A percentile compares a stretch with the other conserved stretches of the same genome.
Conservation (phyloP, 2,113 vertebrate genomes). For the Nesospiza acunhae region DNA sequence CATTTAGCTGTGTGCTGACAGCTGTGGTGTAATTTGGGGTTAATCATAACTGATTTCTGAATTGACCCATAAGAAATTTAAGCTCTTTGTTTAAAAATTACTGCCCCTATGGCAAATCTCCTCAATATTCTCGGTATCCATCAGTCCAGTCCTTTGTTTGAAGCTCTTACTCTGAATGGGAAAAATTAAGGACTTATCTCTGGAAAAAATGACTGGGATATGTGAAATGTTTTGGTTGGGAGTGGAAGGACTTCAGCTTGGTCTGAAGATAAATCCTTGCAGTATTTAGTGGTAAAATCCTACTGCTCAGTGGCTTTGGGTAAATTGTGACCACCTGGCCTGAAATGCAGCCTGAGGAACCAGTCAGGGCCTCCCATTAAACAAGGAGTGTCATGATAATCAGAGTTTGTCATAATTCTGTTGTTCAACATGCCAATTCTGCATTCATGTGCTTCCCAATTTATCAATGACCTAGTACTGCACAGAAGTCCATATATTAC, state of each 20-base stretch:
- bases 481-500: background rate
- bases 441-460: background rate
- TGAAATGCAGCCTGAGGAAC: background rate
- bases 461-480: background rate
- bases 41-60: background rate
- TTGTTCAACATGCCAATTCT: background rate
- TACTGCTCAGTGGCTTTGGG: background rate
- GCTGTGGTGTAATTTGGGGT: background rate
- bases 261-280: background rate
- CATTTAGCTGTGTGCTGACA: fast-evolving
- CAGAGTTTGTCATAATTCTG: background rate
- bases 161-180: background rate
- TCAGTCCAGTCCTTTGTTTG: background rate
- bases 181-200: background rate
- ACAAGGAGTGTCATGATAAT: background rate
- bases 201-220: background rate
- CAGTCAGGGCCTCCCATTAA: background rate
- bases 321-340: background rate
- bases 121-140: background rate
- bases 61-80: background rate
- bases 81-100: background rate
- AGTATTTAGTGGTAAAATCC: background rate
- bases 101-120: background rate
- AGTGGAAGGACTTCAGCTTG: background rate
- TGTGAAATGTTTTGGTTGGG: background rate